Evolutionary conservation across 2,797 vertebrate genomes (phyloP).

Genomic region (Sebastes vulpes): DNA sequence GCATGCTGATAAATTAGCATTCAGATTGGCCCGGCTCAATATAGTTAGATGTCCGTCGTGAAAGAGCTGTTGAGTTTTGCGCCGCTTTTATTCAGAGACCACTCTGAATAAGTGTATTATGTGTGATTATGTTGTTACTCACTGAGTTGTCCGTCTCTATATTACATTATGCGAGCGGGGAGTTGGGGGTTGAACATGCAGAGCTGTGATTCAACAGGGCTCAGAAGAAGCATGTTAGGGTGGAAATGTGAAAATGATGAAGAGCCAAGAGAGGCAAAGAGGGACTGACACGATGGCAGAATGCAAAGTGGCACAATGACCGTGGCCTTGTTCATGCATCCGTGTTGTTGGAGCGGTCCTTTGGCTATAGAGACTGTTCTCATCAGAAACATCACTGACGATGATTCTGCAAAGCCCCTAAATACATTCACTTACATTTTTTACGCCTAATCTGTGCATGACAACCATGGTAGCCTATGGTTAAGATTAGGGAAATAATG

Average conservation of each 20-base stretch:
- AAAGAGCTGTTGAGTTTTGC: constrained; percentile 50
- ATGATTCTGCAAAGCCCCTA: background rate
- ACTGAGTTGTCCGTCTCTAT: constrained; percentile 21
- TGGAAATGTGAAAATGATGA: constrained; percentile 26
- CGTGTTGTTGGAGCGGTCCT: background rate
- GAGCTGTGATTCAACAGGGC: constrained; percentile 6
- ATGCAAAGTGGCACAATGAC: constrained; percentile 45
- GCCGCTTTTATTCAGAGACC: constrained; percentile 27
- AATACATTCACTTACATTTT: background rate
- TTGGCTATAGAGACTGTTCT: background rate
- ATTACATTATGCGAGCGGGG: background rate
- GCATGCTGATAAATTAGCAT: constrained; percentile 47
- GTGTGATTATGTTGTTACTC: constrained; percentile 22
- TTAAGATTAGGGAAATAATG: background rate
- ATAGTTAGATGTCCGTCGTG: constrained; percentile 3
- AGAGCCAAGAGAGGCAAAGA: background rate
- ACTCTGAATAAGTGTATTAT: constrained; percentile 28
- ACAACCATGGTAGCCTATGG: background rate
- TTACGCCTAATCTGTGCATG: background rate
- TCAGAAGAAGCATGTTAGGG: constrained; percentile 19
- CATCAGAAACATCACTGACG: background rate
- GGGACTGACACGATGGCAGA: constrained; percentile 9
- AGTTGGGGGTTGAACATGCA: background rate
- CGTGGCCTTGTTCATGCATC: constrained; percentile 50
- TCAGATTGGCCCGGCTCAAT: constrained; percentile 30